These are phyloP conservation scores for Sminthurides bifidus DNA, from an alignment of 1,140 invertebrate species.

Conservation along the genomic window DNA sequence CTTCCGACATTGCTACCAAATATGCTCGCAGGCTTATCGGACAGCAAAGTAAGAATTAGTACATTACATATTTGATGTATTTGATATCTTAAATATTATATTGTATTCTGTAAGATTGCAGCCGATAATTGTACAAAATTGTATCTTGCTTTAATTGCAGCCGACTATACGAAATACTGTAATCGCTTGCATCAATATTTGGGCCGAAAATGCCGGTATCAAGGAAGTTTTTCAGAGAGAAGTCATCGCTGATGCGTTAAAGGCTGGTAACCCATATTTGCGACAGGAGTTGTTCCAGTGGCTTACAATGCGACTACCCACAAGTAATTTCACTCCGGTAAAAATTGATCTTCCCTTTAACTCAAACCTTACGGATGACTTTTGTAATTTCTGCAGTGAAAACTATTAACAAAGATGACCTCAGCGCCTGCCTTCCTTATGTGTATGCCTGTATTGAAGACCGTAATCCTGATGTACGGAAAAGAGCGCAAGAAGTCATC, in stretches of 20 bases:
- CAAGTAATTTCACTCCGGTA: conserved; percentile 39
- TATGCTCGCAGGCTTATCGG: conserved; percentile 59
- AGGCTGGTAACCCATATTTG: conserved; percentile 67
- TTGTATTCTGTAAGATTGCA: neutral
- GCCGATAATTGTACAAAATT: neutral
- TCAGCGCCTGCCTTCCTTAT: conserved; percentile 60
- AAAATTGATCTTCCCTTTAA: neutral
- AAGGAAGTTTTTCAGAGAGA: conserved; percentile 77
- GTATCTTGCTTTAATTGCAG: conserved; percentile 38
- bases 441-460: conserved; percentile 80
- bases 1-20: conserved; percentile 68
- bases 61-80: neutral
- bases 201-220: conserved; percentile 64
- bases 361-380: neutral
- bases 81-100: neutral
- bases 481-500: conserved; percentile 75
- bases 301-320: conserved; percentile 66
- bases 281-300: conserved; percentile 70
- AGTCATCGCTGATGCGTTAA: conserved; percentile 74
- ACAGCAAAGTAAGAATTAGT: conserved; percentile 49
- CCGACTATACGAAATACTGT: conserved; percentile 63
- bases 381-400: conserved; percentile 45
- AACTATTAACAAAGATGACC: conserved; percentile 65
- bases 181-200: conserved; percentile 66
- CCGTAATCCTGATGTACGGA: conserved; percentile 78